Base-by-base conservation (phyloP, 2,113 vertebrate genomes). In the Perca flavescens region DNA sequence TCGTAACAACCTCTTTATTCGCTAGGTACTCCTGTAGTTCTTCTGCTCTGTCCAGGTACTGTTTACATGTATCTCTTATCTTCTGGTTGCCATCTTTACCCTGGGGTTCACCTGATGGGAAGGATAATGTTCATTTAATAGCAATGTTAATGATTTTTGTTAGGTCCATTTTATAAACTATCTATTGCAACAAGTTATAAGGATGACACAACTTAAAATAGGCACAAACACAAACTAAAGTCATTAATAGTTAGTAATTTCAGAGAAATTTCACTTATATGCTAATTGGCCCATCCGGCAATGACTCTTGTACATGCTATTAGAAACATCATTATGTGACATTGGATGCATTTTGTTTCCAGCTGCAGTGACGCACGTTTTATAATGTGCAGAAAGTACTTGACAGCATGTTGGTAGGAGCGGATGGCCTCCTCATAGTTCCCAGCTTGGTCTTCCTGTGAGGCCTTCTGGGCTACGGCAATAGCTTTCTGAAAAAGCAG, bases 351-450 rank as follows among this genome's bases (percentile, higher is more conserved):
- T 52, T 87, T 34, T n/a, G 4, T 40, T 54, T 52, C 21, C 21
- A 64, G 34, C 21, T 12, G 67, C 52, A 19, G 56, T 54, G 40
- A 94, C 97, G 95, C 94, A 99, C 98, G 97, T 94, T 99, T 99
- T 79, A 98, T 43, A 66, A 99, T 95, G 36, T 99, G 98, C 54
- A 99, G 93, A 89, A 99, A 98, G 92, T 97, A 97, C 91, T 98
- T 97, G 77, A 99, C 98, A 57, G 97, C 96, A 2, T 98, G 96
- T 12, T 99, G 96, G 91, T 99, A 99, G 69, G 97, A 95, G 1
- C 80, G 94, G 52, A 99, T 95, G 54, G 98, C 98, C 89, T 99
- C 98, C 69, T 97, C 97, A 61, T 96, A 99, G 91, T 99, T 98
- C 36, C 96, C 96, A 65, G 94, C 96, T 88, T 98, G 95, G 89